Conservation (phyloP, 2,888 invertebrate species). For the Anthoptus insignis region DNA sequence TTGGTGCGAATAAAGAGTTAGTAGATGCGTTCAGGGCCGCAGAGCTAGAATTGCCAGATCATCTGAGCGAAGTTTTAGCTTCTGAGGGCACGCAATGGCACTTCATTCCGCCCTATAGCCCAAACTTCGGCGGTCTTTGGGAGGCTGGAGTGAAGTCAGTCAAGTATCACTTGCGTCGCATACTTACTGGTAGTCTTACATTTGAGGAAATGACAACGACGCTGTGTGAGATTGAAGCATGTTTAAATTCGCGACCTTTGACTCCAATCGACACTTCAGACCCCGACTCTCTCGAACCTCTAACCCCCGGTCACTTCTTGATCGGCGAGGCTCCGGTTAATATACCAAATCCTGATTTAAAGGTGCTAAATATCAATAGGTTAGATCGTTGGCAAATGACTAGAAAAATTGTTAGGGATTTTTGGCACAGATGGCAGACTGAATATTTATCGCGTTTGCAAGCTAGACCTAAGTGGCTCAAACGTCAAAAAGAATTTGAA, state of each 20-base stretch:
- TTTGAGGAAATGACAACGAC: constrained; percentile 29
- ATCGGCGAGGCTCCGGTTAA: constrained; percentile 28
- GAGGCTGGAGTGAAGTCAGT: constrained; percentile 29
- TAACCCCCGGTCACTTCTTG: constrained; percentile 30
- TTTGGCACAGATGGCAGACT: constrained; percentile 33
- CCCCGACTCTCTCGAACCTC: not conserved
- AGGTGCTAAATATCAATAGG: constrained; percentile 24
- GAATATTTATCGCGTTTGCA: constrained; percentile 42
- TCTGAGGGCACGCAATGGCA: constrained; percentile 50
- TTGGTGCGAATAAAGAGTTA: not conserved
- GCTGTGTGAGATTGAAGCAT: constrained; percentile 25
- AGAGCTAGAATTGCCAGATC: too few relatives aligned
- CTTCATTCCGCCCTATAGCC: constrained; percentile 45
- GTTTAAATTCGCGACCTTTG: constrained; percentile 33
- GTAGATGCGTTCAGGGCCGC: too few relatives aligned
- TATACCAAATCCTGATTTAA: not conserved
- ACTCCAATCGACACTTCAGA: constrained; percentile 14
- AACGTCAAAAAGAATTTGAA: too few relatives aligned
- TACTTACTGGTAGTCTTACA: not conserved
- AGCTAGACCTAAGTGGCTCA: too few relatives aligned
- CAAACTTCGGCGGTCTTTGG: constrained; percentile 51
- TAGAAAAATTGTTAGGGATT: constrained; percentile 35
- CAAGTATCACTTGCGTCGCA: too few relatives aligned
- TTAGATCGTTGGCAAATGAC: constrained; percentile 49
- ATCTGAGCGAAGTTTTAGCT: too few relatives aligned